These are phyloP conservation scores for Tridacna crocea DNA, from an alignment of 2,888 invertebrate species.

Conservation along the genomic window DNA sequence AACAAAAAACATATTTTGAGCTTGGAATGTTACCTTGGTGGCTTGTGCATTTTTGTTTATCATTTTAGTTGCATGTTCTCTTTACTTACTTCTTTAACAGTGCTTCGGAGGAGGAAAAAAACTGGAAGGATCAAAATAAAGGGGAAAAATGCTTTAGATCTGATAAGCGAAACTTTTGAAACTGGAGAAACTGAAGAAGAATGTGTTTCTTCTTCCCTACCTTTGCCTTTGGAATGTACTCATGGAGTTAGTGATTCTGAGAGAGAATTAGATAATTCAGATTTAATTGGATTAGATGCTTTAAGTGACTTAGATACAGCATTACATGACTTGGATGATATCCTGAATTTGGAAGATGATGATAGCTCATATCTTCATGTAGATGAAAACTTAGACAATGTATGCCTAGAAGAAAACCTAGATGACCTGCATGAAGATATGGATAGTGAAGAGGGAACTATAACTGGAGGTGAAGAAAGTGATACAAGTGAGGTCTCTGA, in stretches of 20 bases:
- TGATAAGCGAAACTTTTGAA: constrained; percentile 17
- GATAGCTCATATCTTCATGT: not conserved
- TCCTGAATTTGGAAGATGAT: constrained; percentile 12
- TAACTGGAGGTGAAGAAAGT: constrained; percentile 18
- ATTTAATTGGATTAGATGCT: constrained; percentile 13
- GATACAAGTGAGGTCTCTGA: not conserved
- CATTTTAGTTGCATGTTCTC: constrained; percentile 16
- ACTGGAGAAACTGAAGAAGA: not conserved
- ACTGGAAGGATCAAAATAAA: constrained; percentile 18
- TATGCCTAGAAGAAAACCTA: not conserved
- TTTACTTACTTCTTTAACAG: not conserved
- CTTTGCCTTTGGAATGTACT: not conserved
- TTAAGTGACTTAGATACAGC: constrained; percentile 6
- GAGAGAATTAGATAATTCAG: not conserved
- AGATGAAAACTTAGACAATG: not conserved
- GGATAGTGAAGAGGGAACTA: constrained; percentile 19
- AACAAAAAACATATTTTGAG: not conserved
- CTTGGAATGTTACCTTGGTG: constrained; percentile 1
- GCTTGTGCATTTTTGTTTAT: not conserved
- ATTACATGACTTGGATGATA: constrained; percentile 18
- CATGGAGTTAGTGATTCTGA: not conserved
- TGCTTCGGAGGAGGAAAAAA: constrained; percentile 19
- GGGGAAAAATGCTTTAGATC: constrained; percentile 9
- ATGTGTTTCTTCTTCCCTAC: not conserved
- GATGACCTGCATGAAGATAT: not conserved